Base-by-base conservation (phyloP, 2,797 vertebrate species). In the Miopithecus talapoin region DNA sequence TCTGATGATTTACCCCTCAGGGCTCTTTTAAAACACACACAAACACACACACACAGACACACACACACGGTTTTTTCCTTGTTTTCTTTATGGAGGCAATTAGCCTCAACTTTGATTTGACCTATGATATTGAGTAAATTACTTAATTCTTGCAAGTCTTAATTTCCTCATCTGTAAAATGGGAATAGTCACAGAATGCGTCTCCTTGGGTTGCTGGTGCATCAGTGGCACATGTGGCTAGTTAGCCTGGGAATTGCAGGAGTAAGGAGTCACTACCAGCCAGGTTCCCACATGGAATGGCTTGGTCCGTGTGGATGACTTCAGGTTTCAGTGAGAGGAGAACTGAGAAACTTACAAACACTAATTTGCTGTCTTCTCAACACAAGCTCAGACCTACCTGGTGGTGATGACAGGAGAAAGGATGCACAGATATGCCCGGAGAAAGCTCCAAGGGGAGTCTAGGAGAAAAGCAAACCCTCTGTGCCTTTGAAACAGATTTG, bases 401-500 rank as follows among this genome's bases (percentile, higher is more conserved):
- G 72, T 11, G 24, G 39, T 75, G 33, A 22, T 12, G 64, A 30
- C 0, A 7, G 3, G 39, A 53, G 84, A 43, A 50, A 50, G 79
- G 89, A 55, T 64, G 81, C 57, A 21, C 43, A 41, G 61, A 46
- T 53, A 28, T 13, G 70, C 94, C 79, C 75, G 17, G 3, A 76
- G 97, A 1, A 80, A 30, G 50, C 95, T 93, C 89, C 4, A 59
- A 81, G 90, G 59, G 75, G 92, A 85, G 61, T 94, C 79, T 94
- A 76, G 1, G 24, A 92, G 93, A 30, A 96, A 96, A 96, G 24
- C 74, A 59, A 74, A 41, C 93, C 93, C 36, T 90, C 70, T 89
- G 72, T 1, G n/a, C 83, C 89, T 85, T 80, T 74, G 17, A 61
- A 90, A 93, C 95, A 46, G 83, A 91, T 97, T 96, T 96, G 59